Percentiles rank a stretch among this genome's conserved stretches.
These are phyloP conservation scores for Calliopum simillimum DNA, from an alignment of 2,888 invertebrate species.

Conservation along the genomic window DNA sequence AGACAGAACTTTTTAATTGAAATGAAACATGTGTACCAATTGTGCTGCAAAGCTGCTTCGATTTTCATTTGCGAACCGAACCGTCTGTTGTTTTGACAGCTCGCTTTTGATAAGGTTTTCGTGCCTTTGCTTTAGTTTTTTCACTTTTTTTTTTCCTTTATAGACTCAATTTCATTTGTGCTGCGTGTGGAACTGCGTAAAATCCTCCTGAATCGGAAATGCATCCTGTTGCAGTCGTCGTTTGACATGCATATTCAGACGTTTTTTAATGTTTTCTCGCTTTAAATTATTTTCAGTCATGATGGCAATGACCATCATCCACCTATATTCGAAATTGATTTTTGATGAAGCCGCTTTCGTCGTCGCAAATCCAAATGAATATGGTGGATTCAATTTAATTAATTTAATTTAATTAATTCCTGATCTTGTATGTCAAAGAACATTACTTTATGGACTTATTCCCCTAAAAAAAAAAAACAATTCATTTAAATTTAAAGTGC, in stretches of 20 bases:
- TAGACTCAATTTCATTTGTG: background rate
- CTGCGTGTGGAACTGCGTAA: conserved; percentile 4
- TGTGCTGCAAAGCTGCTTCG: conserved; percentile 43
- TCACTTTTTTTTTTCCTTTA: background rate
- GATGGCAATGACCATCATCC: no score
- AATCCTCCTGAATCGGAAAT: conserved; percentile 34
- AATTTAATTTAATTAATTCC: no score
- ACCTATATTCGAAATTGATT: no score
- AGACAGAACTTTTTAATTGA: conserved; percentile 29
- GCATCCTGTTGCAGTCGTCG: conserved; percentile 60
- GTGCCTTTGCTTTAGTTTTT: conserved; percentile 47
- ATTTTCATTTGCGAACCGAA: conserved; percentile 51
- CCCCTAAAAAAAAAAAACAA: no score
- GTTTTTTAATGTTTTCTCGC: conserved; percentile 63
- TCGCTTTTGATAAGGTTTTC: conserved; percentile 58
- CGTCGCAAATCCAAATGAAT: no score
- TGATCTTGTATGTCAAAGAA: no score
- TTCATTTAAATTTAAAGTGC: no score
- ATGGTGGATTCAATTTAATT: no score
- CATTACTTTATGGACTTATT: no score
- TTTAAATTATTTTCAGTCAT: no score
- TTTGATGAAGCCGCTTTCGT: no score
- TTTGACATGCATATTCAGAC: conserved; percentile 63
- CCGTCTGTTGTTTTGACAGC: conserved; percentile 46
- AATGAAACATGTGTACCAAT: conserved; percentile 39